Evolutionary conservation across 2,113 vertebrate genomes (phyloP), one percentile per base, ranked within the genome.

Genomic region (Sinocyclocheilus anshuiensis): DNA sequence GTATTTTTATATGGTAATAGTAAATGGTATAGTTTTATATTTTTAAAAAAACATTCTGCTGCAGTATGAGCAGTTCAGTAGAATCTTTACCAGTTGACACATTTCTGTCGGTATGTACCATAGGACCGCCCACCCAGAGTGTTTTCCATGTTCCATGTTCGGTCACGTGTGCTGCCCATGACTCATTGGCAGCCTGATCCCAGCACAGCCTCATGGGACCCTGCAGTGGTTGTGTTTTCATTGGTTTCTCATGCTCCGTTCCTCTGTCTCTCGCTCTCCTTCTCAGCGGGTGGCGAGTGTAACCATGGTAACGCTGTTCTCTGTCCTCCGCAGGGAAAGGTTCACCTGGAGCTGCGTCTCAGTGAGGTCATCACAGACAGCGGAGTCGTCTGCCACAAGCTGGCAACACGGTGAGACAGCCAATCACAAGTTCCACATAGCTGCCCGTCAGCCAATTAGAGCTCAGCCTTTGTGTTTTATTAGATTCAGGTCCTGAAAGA

Each of bases 321-420:
- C 69, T 72, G 18, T 87, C 33, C 63, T 89, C 93, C 91, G 90
- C 94, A 99, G 98, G 98, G 98, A 86, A 99, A 99, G 89, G 98
- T 99, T 84, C 98, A 99, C 90, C 94, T 99, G 39, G 97, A 98
- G 91, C 95, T 99, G 90, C 96, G 97, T 83, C 95, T 99, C 91
- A 99, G 97, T 88, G 98, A 99, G 93, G 97, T 99, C 92, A 99
- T 99, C 93, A 99, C 97, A 10, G 98, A 99, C 94, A 96, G 95
- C 0, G 98, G 98, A 11, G 94, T 93, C 36, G 92, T 98, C 94
- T 98, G 95, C 94, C 97, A 99, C 93, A 99, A 99, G 91, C 96
- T 99, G 7, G 97, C 97, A 87, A 94, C 97, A 89, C 93, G 98
- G 98, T 99, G 94, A 95, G 97, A 6, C 67, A 45, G 53, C 83